phyloP scores from a whole-genome alignment of 2,888 invertebrate species.

The Gisinianus flammeolus region DNA sequence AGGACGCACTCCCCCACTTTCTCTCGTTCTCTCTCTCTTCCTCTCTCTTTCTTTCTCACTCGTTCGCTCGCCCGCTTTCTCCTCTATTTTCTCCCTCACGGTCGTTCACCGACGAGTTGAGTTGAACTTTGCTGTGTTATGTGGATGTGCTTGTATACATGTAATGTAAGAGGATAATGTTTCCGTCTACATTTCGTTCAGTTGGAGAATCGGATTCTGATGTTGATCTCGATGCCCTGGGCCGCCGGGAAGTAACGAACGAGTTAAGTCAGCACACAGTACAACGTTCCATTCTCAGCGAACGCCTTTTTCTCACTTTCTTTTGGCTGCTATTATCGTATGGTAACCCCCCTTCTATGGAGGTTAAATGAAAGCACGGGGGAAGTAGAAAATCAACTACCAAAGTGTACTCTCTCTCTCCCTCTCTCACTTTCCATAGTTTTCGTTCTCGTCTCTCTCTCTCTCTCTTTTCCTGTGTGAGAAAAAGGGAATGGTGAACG shows the following conservation, averaged over 20 bases:
- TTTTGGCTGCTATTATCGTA: not conserved
- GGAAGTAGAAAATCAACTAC: slow-evolving; percentile 4
- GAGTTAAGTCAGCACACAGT: slow-evolving; percentile 1
- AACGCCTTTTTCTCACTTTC: slow-evolving; percentile 17
- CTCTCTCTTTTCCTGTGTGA: too few species aligned
- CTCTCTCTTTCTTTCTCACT: too few species aligned
- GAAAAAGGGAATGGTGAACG: too few species aligned
- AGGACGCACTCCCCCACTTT: too few species aligned
- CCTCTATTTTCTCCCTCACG: too few species aligned
- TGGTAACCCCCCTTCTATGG: not conserved
- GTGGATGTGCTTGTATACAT: slow-evolving; percentile 8
- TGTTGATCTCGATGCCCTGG: slow-evolving; percentile 23
- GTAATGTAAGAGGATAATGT: slow-evolving; percentile 20
- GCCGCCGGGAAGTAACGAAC: not conserved
- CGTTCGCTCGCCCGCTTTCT: too few species aligned
- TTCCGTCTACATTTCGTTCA: slow-evolving; percentile 14
- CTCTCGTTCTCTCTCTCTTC: too few species aligned
- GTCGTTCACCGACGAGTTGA: not conserved
- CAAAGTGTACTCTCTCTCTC: too few species aligned
- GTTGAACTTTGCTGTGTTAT: not conserved
- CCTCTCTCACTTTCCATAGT: too few species aligned
- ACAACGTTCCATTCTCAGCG: not conserved
- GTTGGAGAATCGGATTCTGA: slow-evolving; percentile 18
- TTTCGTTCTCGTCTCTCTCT: too few species aligned
- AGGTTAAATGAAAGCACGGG: slow-evolving; percentile 7